Base-by-base conservation (phyloP, 2,797 vertebrate genomes). In the Coccyzus lansbergi region DNA sequence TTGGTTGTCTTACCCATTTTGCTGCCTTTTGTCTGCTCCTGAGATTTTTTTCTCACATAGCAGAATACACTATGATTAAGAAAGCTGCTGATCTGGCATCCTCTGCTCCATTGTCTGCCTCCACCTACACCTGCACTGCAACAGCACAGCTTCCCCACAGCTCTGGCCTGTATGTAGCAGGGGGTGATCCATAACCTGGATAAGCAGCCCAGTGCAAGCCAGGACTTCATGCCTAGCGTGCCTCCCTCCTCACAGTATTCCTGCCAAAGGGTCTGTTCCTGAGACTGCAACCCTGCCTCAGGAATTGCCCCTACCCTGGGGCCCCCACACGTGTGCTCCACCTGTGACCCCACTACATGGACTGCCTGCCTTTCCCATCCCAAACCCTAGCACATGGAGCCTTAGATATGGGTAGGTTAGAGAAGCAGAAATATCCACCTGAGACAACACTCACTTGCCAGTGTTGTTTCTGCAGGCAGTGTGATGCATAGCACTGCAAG, bases 281-380 rank as follows among this genome's bases (percentile, higher is more conserved):
- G 19, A 48, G 28, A 40, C 38, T 78, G n/a, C 34, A 36, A 4
- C 10, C 28, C 10, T 51, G 62, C 33, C 33, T 52, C 77, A 38
- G 68, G 60, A 86, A 78, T 16, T 7, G 13, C 67, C 28, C n/a
- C 15, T 31, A 36, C 64, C 13, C 16, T 25, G 6, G 26, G n/a
- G 60, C 13, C 1, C 2, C 2, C 22, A 15, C 7, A 4, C 0
- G 15, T 21, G 55, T 44, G 40, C 34, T 26, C 12, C 0, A 0
- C n/a, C 29, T 40, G 16, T 40, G 33, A 33, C 18, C n/a, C 44
- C 33, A 16, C 8, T 10, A 25, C 3, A 2, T 1, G 10, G 68
- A 56, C 28, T 59, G 22, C 25, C 34, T 36, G 52, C 52, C 28
- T 77, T 9, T 62, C 29, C 59, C 10, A 29, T 44, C 22, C 34